Base-by-base conservation (phyloP, 2,888 invertebrate genomes). In the Acanthosoma haemorrhoidale region DNA sequence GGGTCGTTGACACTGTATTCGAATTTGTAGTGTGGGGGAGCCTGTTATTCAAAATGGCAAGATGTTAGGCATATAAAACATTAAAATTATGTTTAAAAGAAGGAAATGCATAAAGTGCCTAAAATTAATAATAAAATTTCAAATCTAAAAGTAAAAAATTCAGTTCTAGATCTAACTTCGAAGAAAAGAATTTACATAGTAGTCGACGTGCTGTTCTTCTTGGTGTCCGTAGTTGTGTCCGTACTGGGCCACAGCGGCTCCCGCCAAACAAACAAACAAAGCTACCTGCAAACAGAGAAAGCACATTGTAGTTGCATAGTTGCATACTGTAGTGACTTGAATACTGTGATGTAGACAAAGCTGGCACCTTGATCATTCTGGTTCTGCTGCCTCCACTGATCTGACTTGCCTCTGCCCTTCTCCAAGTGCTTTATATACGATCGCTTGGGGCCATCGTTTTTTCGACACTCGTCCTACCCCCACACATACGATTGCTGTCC, bases 141-240 rank as follows among this genome's bases (percentile, higher is more conserved):
- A 2, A 25, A 25, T 39, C 1, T n/a, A 51, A 4, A 51, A 51
- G 2, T 8, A 25, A n/a, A n/a, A 51, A 13, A 41, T 4, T 41
- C 1, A 1, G 2, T 16, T 18, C 11, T n/a, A n/a, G n/a, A n/a
- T n/a, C n/a, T n/a, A n/a, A n/a, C n/a, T 16, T 41, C 41, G 8
- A 34, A 4, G 11, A 18, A 38, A 39, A 68, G 51, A 51, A 75
- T 70, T 73, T 43, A 72, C 71, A 51, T 69, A 43, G 43, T 73
- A 73, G 11, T 70, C 73, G 25, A 58, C 73, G 18, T 72, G 66
- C 15, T 74, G 73, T 41, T 72, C 74, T 15, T 71, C 70, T 3
- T 68, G 68, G 11, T 68, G 70, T 36, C 71, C 74, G 58, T 74
- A 51, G 34, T 25, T 71, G 71, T 34, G 32, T 57, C 74, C 72